These are phyloP conservation scores for Patella caerulea DNA, from an alignment of 2,888 invertebrate species.

Conservation along the genomic window DNA sequence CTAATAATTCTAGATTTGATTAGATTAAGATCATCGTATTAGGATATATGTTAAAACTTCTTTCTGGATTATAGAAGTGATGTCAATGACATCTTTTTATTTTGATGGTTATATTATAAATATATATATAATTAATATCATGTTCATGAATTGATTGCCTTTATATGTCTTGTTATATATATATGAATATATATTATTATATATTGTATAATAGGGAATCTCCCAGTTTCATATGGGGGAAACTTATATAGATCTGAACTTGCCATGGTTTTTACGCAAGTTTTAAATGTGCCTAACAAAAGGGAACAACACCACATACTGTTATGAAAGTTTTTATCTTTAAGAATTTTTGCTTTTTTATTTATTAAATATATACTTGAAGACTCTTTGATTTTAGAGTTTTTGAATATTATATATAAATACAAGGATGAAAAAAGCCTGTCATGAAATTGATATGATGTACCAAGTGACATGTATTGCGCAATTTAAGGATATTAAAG, in stretches of 20 bases:
- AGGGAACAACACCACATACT: slow-evolving; percentile 27
- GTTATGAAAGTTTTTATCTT: slow-evolving; percentile 32
- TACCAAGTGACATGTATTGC: slow-evolving; percentile 20
- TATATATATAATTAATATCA: not conserved
- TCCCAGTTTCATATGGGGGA: slow-evolving; percentile 12
- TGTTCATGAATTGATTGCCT: slow-evolving; percentile 3
- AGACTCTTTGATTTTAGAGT: slow-evolving; percentile 24
- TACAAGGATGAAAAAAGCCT: not conserved
- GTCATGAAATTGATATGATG: no score
- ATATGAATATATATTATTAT: slow-evolving; percentile 19
- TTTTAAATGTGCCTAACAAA: slow-evolving; percentile 25
- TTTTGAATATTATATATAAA: slow-evolving; percentile 28
- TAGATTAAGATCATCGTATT: no score
- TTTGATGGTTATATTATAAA: no score
- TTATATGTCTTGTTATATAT: slow-evolving; percentile 3
- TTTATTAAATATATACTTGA: slow-evolving; percentile 29
- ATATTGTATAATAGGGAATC: slow-evolving; percentile 20
- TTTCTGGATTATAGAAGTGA: no score
- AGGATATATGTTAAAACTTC: no score
- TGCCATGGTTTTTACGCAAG: slow-evolving; percentile 13
- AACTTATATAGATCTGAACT: slow-evolving; percentile 20
- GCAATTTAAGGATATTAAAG: slow-evolving; percentile 28
- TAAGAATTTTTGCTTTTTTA: slow-evolving; percentile 28
- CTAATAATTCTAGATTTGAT: no score
- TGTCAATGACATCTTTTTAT: no score